phyloP scores from a whole-genome alignment of 2,113 vertebrate genomes.

The Atractosteus spatula region DNA sequence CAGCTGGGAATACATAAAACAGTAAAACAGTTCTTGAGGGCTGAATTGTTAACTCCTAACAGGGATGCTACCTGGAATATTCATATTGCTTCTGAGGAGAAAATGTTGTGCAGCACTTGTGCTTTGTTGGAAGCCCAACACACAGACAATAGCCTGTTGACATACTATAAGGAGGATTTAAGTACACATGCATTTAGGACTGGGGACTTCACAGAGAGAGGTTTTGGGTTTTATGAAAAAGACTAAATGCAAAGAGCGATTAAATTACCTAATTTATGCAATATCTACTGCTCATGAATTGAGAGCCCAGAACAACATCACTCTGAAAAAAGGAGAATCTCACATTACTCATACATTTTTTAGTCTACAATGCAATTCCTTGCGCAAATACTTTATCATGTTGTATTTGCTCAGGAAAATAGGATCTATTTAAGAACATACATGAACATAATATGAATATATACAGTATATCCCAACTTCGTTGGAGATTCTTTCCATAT shows the following conservation, averaged over 20 bases:
- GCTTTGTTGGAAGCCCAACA: not conserved
- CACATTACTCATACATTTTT: too few species aligned
- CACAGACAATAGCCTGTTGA: too few species aligned
- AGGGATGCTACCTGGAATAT: too few species aligned
- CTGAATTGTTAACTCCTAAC: too few species aligned
- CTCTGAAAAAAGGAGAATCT: not conserved
- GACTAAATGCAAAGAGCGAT: not conserved
- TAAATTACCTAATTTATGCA: not conserved
- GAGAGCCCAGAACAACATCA: not conserved
- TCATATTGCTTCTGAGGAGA: not conserved
- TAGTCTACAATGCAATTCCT: not conserved
- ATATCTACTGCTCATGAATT: constrained; percentile 4
- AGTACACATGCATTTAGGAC: not conserved
- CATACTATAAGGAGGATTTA: too few species aligned
- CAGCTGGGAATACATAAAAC: too few species aligned
- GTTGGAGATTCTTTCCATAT: too few species aligned
- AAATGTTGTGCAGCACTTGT: not conserved
- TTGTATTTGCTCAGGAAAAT: too few species aligned
- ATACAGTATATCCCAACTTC: too few species aligned
- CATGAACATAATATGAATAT: too few species aligned
- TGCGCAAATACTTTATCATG: not conserved
- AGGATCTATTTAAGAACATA: too few species aligned
- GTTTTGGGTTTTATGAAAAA: not conserved
- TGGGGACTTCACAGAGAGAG: not conserved
- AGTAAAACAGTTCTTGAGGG: too few species aligned